These are phyloP conservation scores for Megalops cyprinoides DNA, from an alignment of 2,797 vertebrate species.

Conservation along the genomic window DNA sequence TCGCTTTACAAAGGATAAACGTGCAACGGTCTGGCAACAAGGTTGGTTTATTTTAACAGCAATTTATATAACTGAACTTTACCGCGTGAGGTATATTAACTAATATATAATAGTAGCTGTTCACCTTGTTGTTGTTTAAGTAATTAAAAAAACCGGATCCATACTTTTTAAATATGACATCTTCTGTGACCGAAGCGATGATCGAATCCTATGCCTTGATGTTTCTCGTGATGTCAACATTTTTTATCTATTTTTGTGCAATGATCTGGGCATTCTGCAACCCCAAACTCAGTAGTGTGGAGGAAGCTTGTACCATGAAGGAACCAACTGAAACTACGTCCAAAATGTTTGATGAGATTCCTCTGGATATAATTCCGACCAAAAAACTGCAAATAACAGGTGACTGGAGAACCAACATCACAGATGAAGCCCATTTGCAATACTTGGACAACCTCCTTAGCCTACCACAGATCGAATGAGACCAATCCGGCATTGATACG, in stretches of 20 bases:
- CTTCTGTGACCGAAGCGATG: constrained; percentile 73
- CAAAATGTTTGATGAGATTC: constrained; percentile 44
- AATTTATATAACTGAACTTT: no score
- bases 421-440: constrained; percentile 11
- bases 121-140: no score
- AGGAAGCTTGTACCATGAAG: constrained; percentile 38
- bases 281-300: constrained; percentile 71
- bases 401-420: constrained; percentile 47
- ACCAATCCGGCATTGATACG: neutral
- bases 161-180: constrained; percentile 60
- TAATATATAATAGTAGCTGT: neutral
- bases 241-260: constrained; percentile 79
- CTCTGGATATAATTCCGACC: constrained; percentile 39
- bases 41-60: no score
- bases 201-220: constrained; percentile 80
- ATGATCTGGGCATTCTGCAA: constrained; percentile 84
- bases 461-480: constrained; percentile 24
- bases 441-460: constrained; percentile 20
- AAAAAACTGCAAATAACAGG: constrained; percentile 38
- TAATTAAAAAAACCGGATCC: neutral
- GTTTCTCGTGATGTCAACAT: constrained; percentile 77
- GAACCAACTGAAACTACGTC: constrained; percentile 25
- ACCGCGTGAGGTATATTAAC: neutral
- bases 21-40: no score
- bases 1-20: neutral